Base-by-base conservation (phyloP, 2,797 vertebrate genomes). In the Champsocephalus gunnari region DNA sequence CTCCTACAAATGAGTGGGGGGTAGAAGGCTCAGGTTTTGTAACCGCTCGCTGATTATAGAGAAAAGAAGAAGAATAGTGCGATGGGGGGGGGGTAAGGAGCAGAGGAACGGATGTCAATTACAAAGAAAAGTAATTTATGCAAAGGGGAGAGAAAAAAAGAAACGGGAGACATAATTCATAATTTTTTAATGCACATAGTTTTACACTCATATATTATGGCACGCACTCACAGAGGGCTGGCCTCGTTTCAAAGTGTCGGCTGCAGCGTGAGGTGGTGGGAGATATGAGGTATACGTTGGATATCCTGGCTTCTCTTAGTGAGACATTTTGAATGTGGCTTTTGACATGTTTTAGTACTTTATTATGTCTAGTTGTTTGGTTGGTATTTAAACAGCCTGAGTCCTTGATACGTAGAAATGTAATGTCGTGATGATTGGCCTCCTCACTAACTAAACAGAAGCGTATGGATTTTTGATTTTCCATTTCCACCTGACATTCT, bases 1-100 rank as follows among this genome's bases (percentile, higher is more conserved):
- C 89, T 93, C 84, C 89, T 90, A 90, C 88, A 90, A 90, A 90
- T 76, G 91, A 88, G 85, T 77, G 83, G 88, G 86, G 88, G 87
- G 83, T 73, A 87, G 88, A 84, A 87, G 80, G 82, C 85, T 90
- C 89, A 93, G 90, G 92, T 92, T 93, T 93, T 93, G 83, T 92
- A 92, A 92, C 90, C 87, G 87, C 56, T 91, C 88, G 88, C 74
- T 91, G 90, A 93, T 94, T 93, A 92, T 91, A 92, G 92, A 93
- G 89, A 82, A 81, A 80, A 87, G 87, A 92, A 87, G 87, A 92
- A 88, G 85, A 93, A 92, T 86, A 57, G 79, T 81, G 80, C 11
- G 43, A n/a, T n/a, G n/a, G n/a, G 81, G 77, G 81, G 71, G 61
- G 28, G 28, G 24, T 28, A 38, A 64, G 75, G 48, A 50, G 85